These are phyloP conservation scores for Matsumyia berberina DNA, from an alignment of 2,888 invertebrate species.

Conservation along the genomic window DNA sequence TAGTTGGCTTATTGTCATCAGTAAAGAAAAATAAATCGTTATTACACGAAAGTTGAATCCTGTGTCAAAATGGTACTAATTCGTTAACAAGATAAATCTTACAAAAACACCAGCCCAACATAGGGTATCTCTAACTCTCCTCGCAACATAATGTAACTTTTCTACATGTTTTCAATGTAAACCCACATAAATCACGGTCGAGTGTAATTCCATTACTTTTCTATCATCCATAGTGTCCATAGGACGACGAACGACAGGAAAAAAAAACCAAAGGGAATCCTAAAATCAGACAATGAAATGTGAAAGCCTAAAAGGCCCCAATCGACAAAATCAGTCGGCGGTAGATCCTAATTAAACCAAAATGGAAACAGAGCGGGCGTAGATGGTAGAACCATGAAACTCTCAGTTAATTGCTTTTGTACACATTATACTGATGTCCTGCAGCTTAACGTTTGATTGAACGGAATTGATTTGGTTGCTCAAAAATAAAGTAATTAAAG, in stretches of 20 bases:
- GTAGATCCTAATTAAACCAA: slow-evolving; percentile 23
- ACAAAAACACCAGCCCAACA: too few species aligned
- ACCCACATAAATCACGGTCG: slow-evolving; percentile 34
- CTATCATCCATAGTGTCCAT: neutral
- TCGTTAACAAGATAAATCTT: too few species aligned
- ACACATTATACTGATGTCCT: slow-evolving; percentile 12
- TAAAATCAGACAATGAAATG: neutral
- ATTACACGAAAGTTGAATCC: too few species aligned
- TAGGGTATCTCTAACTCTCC: too few species aligned
- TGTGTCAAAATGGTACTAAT: too few species aligned
- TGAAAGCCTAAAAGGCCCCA: neutral
- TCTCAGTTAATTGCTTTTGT: slow-evolving; percentile 9
- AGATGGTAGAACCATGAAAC: slow-evolving; percentile 9
- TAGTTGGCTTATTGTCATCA: too few species aligned
- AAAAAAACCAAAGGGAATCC: neutral
- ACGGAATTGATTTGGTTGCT: slow-evolving; percentile 12
- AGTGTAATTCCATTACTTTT: slow-evolving; percentile 42
- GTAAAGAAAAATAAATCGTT: too few species aligned
- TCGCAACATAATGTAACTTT: too few species aligned
- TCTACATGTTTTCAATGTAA: neutral
- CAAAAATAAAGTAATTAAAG: slow-evolving; percentile 1
- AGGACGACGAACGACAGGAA: too few species aligned
- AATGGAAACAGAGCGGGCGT: neutral
- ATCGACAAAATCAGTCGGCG: slow-evolving; percentile 22
- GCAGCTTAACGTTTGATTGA: slow-evolving; percentile 14